Evolutionary conservation across 2,113 vertebrate genomes (phyloP).

Genomic region (Lepisosteus oculatus): DNA sequence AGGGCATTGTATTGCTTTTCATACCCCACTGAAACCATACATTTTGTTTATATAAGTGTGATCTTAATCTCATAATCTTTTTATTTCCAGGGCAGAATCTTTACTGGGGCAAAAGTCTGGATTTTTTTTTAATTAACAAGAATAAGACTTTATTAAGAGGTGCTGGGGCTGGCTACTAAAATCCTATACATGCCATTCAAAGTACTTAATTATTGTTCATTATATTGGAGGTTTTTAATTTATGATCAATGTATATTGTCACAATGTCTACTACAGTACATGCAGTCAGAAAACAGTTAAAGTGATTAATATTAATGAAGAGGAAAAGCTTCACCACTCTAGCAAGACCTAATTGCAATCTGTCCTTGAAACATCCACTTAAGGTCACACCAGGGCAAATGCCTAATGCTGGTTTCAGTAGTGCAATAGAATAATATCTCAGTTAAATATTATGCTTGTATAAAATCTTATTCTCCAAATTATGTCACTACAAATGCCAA

Average conservation of each 20-base stretch:
- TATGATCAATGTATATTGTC: neutral
- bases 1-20: constrained; percentile 7
- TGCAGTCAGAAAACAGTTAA: neutral
- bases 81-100: neutral
- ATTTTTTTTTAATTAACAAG: neutral
- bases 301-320: neutral
- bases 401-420: neutral
- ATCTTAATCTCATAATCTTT: constrained; percentile 11
- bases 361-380: neutral
- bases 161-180: too few species aligned
- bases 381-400: neutral
- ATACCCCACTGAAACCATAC: constrained; percentile 24
- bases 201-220: neutral
- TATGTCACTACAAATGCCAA: neutral
- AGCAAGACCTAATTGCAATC: neutral
- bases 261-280: neutral
- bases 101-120: neutral
- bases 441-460: too few species aligned
- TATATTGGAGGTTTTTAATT: too few species aligned
- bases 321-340: neutral
- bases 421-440: neutral
- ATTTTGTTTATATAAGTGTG: constrained; percentile 19
- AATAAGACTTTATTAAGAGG: too few species aligned
- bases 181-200: neutral
- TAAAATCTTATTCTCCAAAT: too few species aligned